Conservation (phyloP, 1,140 invertebrate genomes). For the Anadara kagoshimensis region DNA sequence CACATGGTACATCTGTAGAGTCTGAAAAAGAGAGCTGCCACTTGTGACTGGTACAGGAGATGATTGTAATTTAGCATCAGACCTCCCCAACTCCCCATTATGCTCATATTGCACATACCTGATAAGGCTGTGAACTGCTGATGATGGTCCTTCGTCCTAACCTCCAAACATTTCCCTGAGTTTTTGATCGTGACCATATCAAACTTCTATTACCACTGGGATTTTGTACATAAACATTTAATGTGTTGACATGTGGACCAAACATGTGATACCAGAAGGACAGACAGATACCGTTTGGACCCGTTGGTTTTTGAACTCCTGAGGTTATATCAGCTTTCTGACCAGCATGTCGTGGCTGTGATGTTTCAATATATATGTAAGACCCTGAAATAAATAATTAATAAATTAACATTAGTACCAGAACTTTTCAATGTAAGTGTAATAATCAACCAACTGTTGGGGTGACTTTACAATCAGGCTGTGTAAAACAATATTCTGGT, state of each 20-base stretch:
- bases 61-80: no score
- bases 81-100: no score
- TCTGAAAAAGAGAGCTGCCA: no score
- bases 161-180: conserved; percentile 67
- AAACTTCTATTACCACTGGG: conserved; percentile 39
- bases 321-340: conserved; percentile 62
- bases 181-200: conserved; percentile 62
- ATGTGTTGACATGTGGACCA: conserved; percentile 74
- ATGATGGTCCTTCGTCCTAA: conserved; percentile 49
- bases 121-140: conserved; percentile 37
- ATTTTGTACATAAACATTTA: conserved; percentile 57
- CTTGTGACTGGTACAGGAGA: no score
- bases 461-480: no score
- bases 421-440: no score
- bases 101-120: conserved; percentile 26
- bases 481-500: no score
- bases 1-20: no score
- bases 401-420: no score
- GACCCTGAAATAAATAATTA: conserved; percentile 49
- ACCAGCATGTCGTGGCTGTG: conserved; percentile 58
- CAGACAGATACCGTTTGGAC: conserved; percentile 52
- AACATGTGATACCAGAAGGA: conserved; percentile 87
- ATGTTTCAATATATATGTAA: conserved; percentile 71
- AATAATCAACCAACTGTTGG: no score
- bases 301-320: conserved; percentile 43